These are phyloP conservation scores for Euwallacea similis DNA, from an alignment of 1,140 invertebrate species.

Conservation along the genomic window DNA sequence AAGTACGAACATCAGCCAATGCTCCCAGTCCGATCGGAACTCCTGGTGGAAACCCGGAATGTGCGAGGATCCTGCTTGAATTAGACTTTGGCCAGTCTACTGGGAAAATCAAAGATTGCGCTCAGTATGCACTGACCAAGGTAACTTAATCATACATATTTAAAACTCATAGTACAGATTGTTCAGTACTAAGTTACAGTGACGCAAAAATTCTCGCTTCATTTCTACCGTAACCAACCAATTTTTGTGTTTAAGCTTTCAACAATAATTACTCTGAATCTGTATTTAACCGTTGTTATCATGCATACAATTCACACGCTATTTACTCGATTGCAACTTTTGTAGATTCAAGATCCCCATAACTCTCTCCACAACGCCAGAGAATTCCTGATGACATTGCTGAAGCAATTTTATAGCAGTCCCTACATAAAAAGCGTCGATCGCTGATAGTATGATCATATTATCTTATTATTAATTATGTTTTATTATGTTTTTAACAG, in stretches of 20 bases:
- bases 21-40: conserved; percentile 47
- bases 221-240: not conserved
- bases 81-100: conserved; percentile 49
- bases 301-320: too few species aligned
- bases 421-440: conserved; percentile 45
- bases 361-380: conserved; percentile 52
- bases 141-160: conserved; percentile 34
- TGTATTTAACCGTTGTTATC: conserved; percentile 20
- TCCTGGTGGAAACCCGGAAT: conserved; percentile 51
- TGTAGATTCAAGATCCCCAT: conserved; percentile 51
- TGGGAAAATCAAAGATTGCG: conserved; percentile 52
- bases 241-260: not conserved
- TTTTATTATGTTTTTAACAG: not conserved
- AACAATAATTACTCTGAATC: not conserved
- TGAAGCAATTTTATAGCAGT: conserved; percentile 50
- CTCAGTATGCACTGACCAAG: conserved; percentile 49
- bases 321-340: not conserved
- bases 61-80: conserved; percentile 34
- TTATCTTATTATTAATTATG: not conserved
- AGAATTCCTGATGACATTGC: conserved; percentile 44
- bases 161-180: not conserved
- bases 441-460: not conserved
- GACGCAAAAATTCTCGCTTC: not conserved
- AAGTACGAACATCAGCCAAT: conserved; percentile 42
- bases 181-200: not conserved